Base-by-base conservation (phyloP, 2,888 invertebrate genomes). In the Amorpha juglandis region DNA sequence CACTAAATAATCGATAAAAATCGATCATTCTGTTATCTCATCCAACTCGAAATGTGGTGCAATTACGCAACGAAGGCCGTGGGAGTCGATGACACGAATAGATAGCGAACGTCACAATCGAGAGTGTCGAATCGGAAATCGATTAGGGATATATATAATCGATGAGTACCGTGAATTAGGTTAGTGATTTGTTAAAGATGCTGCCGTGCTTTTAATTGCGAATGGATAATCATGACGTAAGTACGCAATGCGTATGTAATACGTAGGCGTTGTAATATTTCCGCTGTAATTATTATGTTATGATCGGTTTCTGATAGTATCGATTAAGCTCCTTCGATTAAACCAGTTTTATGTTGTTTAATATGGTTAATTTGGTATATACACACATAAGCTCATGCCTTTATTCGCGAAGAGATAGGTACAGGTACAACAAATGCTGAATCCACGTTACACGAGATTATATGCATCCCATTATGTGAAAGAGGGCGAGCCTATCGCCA, bases 171-270 rank as follows among this genome's bases (percentile, higher is more conserved):
- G 62, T 66, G 47, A 47, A 62, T 66, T 62, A 33, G 52, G 42
- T 66, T 66, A 66, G 63, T 47, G 63, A 63, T 66, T 52, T 63
- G 63, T 47, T 63, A 63, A 63, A 52, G 21, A 45, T 66, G 55
- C 14, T 38, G 58, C 58, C 42, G 42, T 42, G 58, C 19, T 58
- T 58, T 58, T 58, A 58, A 58, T 58, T 42, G 38, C 55, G 55
- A 38, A 42, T 19, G n/a, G 21, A 58, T 58, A 58, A 58, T 58
- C 58, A 38, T 58, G 58, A 58, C 38, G 42, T 58, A 58, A 58
- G 58, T 58, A 58, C 58, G 42, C 58, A 58, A 19, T 58, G 58
- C 58, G 58, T 42, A 58, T 50, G 38, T 58, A 38, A 58, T 38
- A 38, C n/a, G 42, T 19, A 6, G 42, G n/a, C 19, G 58, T 42